Percentiles rank a stretch among this genome's conserved stretches.
These are phyloP conservation scores for Chlamydotis undulata DNA, from an alignment of 2,113 vertebrate genomes.

Conservation along the genomic window DNA sequence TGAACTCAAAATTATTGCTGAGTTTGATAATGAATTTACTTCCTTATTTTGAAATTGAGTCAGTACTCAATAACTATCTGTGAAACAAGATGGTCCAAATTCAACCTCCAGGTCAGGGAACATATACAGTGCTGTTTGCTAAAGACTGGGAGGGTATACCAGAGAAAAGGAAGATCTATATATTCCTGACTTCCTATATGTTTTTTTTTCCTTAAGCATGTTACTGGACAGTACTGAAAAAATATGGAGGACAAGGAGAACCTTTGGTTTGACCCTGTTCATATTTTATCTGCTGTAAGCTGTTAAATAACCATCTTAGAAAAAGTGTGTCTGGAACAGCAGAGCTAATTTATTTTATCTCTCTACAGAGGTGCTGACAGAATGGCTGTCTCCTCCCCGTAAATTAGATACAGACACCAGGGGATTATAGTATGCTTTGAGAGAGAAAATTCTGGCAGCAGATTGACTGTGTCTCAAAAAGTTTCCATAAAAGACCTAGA, in stretches of 20 bases:
- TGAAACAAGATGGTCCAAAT: background rate
- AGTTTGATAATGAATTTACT: background rate
- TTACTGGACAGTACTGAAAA: background rate
- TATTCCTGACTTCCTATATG: background rate
- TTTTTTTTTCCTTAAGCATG: background rate
- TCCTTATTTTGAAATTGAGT: background rate
- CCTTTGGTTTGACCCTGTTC: background rate
- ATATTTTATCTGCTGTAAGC: background rate
- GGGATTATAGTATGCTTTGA: background rate
- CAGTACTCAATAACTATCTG: background rate
- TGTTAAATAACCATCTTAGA: constrained; percentile 16
- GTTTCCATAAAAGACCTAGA: background rate
- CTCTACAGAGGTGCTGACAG: background rate
- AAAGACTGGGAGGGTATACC: background rate
- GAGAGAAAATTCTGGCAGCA: background rate
- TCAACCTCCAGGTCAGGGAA: background rate
- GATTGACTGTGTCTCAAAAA: background rate
- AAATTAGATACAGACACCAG: background rate
- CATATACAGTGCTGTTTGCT: background rate
- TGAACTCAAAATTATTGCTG: background rate
- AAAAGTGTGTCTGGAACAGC: background rate
- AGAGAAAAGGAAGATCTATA: background rate
- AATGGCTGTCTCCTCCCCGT: background rate
- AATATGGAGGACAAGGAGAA: background rate
- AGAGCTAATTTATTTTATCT: constrained; percentile 16